These are phyloP conservation scores for Cheilosia variabilis DNA, from an alignment of 2,888 invertebrate genomes.

Conservation along the genomic window DNA sequence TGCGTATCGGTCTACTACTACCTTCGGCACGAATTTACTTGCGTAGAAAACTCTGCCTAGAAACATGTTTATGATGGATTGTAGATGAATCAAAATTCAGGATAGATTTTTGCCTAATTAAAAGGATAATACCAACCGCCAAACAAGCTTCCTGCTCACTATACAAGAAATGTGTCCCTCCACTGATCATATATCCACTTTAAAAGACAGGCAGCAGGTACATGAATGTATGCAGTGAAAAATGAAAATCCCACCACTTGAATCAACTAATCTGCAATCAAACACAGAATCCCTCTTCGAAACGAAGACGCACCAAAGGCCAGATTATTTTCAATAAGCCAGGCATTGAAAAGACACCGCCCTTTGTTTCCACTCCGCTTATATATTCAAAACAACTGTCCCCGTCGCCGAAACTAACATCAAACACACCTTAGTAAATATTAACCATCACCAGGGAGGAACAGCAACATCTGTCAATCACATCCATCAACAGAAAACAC, in stretches of 20 bases:
- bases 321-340: background rate
- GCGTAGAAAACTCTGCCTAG: too few relatives aligned
- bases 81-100: too few relatives aligned
- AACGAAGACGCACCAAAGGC: slow-evolving; percentile 3
- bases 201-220: background rate
- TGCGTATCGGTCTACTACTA: too few relatives aligned
- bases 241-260: slow-evolving; percentile 28
- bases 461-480: slow-evolving; percentile 71
- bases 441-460: slow-evolving; percentile 37
- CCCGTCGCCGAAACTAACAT: slow-evolving; percentile 29
- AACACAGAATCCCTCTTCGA: slow-evolving; percentile 32
- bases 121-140: too few relatives aligned
- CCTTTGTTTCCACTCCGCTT: slow-evolving; percentile 26
- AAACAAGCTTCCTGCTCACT: too few relatives aligned
- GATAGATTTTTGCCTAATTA: too few relatives aligned
- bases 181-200: too few relatives aligned
- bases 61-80: too few relatives aligned
- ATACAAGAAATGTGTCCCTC: too few relatives aligned
- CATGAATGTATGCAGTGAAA: background rate
- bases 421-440: slow-evolving; percentile 72
- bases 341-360: slow-evolving; percentile 32
- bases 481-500: slow-evolving; percentile 59
- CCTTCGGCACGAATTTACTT: too few relatives aligned
- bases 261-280: slow-evolving; percentile 64
- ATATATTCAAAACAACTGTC: slow-evolving; percentile 29